Conservation (phyloP, 2,797 vertebrate genomes). For the Catamblyrhynchus diadema region DNA sequence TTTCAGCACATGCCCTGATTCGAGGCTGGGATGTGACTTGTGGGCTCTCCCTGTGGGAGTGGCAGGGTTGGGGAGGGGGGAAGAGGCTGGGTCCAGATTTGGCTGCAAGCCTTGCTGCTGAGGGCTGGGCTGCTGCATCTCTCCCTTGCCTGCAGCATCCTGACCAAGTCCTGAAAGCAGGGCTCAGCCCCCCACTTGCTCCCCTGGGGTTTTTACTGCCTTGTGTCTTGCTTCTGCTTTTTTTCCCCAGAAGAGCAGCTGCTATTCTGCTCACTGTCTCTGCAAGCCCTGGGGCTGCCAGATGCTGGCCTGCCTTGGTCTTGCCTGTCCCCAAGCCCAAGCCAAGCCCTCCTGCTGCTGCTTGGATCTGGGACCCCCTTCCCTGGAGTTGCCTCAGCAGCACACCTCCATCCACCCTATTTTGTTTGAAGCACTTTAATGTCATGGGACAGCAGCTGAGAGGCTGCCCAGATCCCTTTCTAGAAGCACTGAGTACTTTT, state of each 20-base stretch:
- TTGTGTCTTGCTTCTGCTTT: neutral
- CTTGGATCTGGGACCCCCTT: neutral
- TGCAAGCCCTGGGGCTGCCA: neutral
- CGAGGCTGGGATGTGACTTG: neutral
- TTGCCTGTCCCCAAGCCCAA: neutral
- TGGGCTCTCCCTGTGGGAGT: neutral
- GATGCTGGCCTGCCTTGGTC: neutral
- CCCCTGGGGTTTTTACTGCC: neutral
- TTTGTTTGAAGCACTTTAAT: constrained; percentile 52
- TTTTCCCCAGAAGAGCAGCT: neutral
- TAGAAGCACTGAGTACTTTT: constrained; percentile 52
- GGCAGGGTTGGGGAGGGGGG: neutral
- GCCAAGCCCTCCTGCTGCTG: neutral
- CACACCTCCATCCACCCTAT: neutral
- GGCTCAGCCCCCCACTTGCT: neutral
- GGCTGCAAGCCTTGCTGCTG: neutral
- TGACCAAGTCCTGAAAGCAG: neutral
- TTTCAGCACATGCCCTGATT: neutral
- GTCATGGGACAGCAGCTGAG: neutral
- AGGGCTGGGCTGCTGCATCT: neutral
- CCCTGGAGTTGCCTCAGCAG: neutral
- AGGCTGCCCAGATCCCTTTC: neutral
- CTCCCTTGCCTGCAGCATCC: neutral
- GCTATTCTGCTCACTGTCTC: neutral
- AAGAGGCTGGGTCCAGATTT: neutral